Evolutionary conservation across 2,888 invertebrate species (phyloP), one percentile per base, ranked within the genome.

Genomic region (Andrena minutula): DNA sequence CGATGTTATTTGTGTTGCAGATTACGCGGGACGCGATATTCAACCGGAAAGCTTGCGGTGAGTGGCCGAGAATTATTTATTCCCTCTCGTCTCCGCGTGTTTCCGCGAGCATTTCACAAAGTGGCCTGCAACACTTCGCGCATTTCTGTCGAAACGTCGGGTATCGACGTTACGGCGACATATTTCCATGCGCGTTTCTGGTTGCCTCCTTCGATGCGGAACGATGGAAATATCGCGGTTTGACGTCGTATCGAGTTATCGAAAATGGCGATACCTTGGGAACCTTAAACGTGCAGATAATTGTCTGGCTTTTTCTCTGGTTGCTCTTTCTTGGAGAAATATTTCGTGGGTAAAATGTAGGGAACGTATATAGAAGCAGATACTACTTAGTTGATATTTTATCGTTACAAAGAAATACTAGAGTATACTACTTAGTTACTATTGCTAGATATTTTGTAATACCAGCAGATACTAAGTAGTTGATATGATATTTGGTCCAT

Each of bases 41-140:
- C 76, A 60, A 71, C 28, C 64, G 75, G 70, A 66, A 68, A 66
- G 12, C 30, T 72, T 51, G 68, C 63, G 75, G 75, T 64, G 64
- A 78, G 72, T 64, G 20, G 6, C 20, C 23, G 41, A 32, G n/a
- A 30, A 66, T 73, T 41, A 49, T n/a, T 63, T 63, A 35, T 70
- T 47, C 32, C 58, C 20, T 56, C 41, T 66, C 49, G 32, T 41
- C 8, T 53, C 30, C 5, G 5, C 20, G 10, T 26, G 56, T 26
- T 56, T 56, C 56, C 56, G 32, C 30, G 16, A n/a, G 30, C 8
- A 23, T 32, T 53, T 23, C 32, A 30, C 60, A 4, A 60, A 7
- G n/a, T 32, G 2, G 30, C 41, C 41, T 41, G 41, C 41, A 0
- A 41, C 41, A 16, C 16, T 41, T 41, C 12, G 4, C 5, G 60